phyloP scores from a whole-genome alignment of 2,888 invertebrate genomes.

The Torymus auratus region DNA sequence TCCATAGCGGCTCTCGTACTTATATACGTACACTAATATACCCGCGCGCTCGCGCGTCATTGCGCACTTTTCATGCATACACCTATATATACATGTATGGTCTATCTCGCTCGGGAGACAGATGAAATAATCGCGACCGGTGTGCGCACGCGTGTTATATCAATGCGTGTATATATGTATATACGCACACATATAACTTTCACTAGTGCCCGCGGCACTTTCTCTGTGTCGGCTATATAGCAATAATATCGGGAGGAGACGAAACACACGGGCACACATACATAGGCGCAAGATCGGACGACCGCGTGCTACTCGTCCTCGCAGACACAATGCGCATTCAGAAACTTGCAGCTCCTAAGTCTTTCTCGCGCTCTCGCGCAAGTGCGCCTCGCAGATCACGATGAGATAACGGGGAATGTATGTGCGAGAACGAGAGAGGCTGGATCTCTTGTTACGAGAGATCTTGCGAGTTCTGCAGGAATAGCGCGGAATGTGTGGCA shows the following conservation, averaged over 20 bases:
- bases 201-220: constrained; percentile 22
- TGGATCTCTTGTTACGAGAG: constrained; percentile 12
- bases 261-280: no score
- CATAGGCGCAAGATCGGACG: no score
- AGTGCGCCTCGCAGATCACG: background rate
- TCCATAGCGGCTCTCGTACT: background rate
- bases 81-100: background rate
- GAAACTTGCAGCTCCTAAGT: background rate
- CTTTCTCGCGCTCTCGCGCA: background rate
- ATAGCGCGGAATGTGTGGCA: background rate
- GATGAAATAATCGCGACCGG: constrained; percentile 43
- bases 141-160: constrained; percentile 22
- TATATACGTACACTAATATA: background rate
- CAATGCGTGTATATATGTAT: background rate
- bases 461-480: background rate
- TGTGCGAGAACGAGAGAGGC: background rate
- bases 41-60: background rate
- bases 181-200: constrained; percentile 14
- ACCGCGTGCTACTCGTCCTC: no score
- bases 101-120: constrained; percentile 12
- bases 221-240: background rate
- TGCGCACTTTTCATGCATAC: no score
- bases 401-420: background rate
- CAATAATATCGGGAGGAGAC: no score
- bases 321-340: no score